A percentile compares a stretch with the other conserved stretches of the same genome.
Conservation (phyloP, 2,113 vertebrate genomes). For the Neodon shergylaensis region DNA sequence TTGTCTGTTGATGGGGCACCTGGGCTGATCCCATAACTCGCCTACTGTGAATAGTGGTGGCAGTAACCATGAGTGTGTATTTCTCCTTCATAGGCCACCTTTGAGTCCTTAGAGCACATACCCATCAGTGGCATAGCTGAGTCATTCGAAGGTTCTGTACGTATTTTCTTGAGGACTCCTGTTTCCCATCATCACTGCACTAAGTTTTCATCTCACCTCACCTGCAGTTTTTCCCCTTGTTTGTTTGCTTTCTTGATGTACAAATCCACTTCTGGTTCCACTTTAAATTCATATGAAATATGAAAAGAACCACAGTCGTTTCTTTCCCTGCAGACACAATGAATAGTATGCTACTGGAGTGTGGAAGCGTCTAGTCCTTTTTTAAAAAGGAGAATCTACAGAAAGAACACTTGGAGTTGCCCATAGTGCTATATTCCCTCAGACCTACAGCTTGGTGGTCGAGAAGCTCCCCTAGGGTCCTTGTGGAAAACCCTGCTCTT, state of each 20-base stretch:
- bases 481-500: neutral
- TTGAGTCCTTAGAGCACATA: neutral
- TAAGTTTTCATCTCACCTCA: neutral
- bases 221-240: neutral
- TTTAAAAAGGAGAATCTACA: neutral
- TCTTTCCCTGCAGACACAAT: neutral
- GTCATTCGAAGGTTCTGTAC: neutral
- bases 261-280: neutral
- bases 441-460: neutral
- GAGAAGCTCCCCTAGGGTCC: neutral
- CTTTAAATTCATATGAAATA: constrained; percentile 34
- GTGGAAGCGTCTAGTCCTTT: neutral
- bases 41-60: neutral
- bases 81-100: too few species aligned
- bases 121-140: neutral
- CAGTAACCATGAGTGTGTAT: neutral
- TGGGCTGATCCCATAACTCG: neutral
- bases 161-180: neutral
- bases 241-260: neutral
- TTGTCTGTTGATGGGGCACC: neutral
- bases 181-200: neutral
- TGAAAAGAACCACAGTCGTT: neutral
- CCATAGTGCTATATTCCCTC: neutral
- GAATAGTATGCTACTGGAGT: neutral
- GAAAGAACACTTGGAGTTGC: neutral